Percentiles rank a stretch among this genome's conserved stretches.
These are phyloP conservation scores for Mellivora capensis DNA, from an alignment of 2,113 vertebrate species.

Conservation along the genomic window DNA sequence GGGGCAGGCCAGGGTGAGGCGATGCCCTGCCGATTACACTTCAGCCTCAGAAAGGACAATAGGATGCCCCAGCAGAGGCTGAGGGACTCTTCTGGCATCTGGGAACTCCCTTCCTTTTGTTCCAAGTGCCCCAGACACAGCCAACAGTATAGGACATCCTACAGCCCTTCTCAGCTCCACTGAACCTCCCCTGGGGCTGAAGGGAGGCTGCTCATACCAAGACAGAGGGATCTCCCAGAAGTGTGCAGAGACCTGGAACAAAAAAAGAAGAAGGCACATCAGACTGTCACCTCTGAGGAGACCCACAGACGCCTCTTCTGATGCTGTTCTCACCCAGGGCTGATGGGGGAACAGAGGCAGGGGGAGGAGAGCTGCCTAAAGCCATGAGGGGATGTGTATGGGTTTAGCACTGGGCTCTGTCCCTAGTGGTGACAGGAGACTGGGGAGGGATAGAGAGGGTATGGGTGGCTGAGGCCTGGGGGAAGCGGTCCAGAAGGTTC, in stretches of 20 bases:
- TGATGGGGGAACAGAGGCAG: neutral
- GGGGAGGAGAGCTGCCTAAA: neutral
- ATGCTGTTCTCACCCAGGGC: neutral
- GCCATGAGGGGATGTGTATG: too few species aligned
- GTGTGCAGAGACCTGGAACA: neutral
- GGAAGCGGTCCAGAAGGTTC: neutral
- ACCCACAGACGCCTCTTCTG: neutral
- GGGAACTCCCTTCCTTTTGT: neutral
- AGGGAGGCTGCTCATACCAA: neutral
- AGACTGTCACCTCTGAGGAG: neutral
- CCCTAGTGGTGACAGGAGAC: neutral
- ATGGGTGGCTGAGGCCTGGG: neutral
- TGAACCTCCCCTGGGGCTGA: neutral
- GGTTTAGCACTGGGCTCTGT: neutral
- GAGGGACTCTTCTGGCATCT: neutral
- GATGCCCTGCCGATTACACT: neutral
- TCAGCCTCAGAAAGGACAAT: neutral
- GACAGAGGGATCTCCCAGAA: neutral
- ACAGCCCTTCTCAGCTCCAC: neutral
- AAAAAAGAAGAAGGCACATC: neutral
- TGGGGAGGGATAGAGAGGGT: neutral
- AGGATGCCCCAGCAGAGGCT: neutral
- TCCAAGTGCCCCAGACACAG: neutral
- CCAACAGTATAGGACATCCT: neutral
- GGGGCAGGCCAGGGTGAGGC: neutral